These are phyloP conservation scores for Neosilurus mollespiculum DNA, from an alignment of 2,797 vertebrate species.

Conservation along the genomic window DNA sequence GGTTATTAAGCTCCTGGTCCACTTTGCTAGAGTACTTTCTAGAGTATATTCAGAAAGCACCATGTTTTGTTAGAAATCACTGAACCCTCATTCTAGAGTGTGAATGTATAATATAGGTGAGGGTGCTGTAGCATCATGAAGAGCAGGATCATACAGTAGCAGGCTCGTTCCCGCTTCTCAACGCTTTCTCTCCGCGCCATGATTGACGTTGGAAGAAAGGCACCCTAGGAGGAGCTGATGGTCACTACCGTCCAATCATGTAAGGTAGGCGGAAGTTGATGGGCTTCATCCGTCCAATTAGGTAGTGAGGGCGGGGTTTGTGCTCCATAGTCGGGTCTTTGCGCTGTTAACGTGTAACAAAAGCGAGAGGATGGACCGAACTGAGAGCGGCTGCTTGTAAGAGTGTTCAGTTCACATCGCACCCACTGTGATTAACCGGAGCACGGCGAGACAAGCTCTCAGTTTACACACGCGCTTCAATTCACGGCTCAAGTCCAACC, in stretches of 20 bases:
- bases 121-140: neutral
- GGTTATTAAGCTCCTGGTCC: neutral
- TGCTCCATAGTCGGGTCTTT: conserved; percentile 62
- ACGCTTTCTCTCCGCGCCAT: conserved; percentile 51
- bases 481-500: neutral
- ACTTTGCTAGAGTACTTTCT: neutral
- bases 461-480: conserved; percentile 7
- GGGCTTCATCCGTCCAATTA: conserved; percentile 65
- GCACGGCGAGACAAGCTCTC: conserved; percentile 16
- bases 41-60: neutral
- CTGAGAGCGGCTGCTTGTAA: conserved; percentile 2
- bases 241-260: neutral
- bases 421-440: conserved; percentile 29
- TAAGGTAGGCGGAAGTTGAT: conserved; percentile 64
- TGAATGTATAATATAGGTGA: neutral
- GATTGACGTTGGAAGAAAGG: conserved; percentile 69
- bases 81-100: neutral
- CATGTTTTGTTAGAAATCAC: neutral
- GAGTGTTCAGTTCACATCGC: conserved; percentile 18
- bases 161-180: conserved; percentile 16
- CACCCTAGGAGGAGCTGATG: neutral
- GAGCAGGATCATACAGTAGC: neutral
- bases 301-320: conserved; percentile 68
- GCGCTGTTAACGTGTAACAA: conserved; percentile 76
- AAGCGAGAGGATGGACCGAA: conserved; percentile 77